phyloP scores from a whole-genome alignment of 2,888 invertebrate species.

The Clusia tigrina region DNA sequence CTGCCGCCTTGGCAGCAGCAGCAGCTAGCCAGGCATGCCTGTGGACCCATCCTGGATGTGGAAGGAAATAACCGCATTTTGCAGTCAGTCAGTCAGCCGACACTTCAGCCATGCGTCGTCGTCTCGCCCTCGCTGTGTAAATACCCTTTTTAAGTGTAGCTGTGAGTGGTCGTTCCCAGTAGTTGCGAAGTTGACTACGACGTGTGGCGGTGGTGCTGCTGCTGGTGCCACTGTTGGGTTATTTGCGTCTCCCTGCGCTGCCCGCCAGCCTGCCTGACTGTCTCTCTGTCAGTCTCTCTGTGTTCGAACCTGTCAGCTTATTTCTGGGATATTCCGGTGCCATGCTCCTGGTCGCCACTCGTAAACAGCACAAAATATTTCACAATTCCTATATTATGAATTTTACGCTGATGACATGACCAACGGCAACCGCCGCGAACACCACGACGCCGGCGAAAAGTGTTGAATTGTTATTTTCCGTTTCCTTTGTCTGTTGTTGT shows the following conservation, averaged over 20 bases:
- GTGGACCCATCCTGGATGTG: no score
- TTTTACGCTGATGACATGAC: constrained; percentile 10
- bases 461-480: background rate
- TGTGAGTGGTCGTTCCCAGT: background rate
- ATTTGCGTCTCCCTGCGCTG: background rate
- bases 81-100: no score
- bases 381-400: background rate
- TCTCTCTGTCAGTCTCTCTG: no score
- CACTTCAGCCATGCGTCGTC: background rate
- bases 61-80: no score
- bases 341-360: background rate
- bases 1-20: background rate
- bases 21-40: constrained; percentile 13
- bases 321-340: background rate
- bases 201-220: no score
- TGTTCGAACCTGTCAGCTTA: constrained; percentile 11
- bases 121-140: background rate
- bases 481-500: background rate
- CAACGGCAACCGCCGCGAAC: background rate
- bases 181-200: no score
- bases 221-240: background rate
- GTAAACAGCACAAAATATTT: no score
- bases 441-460: background rate
- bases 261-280: no score
- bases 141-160: background rate